Percentiles rank a stretch among this genome's conserved stretches.
Conservation (phyloP, 1,140 invertebrate species). For the Zaprionus ghesquierei region DNA sequence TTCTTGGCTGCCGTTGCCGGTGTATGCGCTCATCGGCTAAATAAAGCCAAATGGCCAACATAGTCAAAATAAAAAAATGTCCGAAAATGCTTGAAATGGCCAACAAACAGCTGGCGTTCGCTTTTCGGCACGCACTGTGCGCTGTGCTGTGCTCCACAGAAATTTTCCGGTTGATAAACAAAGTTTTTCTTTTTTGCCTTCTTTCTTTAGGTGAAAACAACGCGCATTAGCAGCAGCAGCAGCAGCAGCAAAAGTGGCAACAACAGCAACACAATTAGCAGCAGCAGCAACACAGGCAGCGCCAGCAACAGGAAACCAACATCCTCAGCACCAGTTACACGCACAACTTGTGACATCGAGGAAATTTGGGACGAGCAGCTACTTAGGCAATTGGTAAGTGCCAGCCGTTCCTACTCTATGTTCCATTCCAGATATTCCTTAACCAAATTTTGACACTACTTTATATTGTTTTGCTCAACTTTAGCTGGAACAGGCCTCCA, state of each 20-base stretch:
- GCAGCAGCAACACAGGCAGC: constrained; percentile 53
- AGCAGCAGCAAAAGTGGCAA: constrained; percentile 58
- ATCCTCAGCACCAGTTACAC: constrained; percentile 82
- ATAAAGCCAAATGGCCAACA: constrained; percentile 47
- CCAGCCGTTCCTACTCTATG: neutral
- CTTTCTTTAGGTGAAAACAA: constrained; percentile 83
- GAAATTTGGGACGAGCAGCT: constrained; percentile 89
- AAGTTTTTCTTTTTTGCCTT: constrained; percentile 19
- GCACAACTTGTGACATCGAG: constrained; percentile 85
- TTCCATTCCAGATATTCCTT: neutral
- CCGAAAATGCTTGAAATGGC: neutral
- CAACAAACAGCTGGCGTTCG: constrained; percentile 56
- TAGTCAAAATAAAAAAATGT: neutral
- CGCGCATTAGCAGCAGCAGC: constrained; percentile 82
- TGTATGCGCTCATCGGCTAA: constrained; percentile 65
- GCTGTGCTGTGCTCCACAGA: neutral
- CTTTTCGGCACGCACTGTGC: constrained; percentile 23
- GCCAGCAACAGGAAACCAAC: constrained; percentile 46
- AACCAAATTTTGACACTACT: neutral
- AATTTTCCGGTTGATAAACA: constrained; percentile 76
- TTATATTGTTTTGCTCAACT: constrained; percentile 56
- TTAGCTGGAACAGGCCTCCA: constrained; percentile 91
- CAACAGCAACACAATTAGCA: constrained; percentile 56
- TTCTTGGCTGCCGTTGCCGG: constrained; percentile 44
- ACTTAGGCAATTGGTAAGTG: constrained; percentile 87